Evolutionary conservation across 2,113 vertebrate genomes (phyloP), one percentile per base, ranked within the genome.

Genomic region (Oncorhynchus gorbuscha): DNA sequence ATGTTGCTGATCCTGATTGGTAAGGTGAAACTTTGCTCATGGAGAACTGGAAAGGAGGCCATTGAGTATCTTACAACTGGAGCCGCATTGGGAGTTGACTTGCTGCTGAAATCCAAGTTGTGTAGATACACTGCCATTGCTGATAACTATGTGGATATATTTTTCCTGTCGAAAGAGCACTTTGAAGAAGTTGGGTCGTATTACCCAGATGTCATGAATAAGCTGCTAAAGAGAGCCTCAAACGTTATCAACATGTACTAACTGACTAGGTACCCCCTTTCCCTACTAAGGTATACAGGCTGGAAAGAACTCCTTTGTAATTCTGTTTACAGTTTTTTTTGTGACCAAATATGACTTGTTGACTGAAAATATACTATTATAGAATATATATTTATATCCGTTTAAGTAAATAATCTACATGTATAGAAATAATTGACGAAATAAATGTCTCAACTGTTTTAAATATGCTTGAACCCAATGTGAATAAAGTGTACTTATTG

Each of bases 1-100:
- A 82, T 82, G 73, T 55, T 69, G 20, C 12, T 82, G 22, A 59
- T 82, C 13, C 6, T 82, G 67, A 28, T 55, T 59, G 77, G 81
- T 69, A 73, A 69, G 5, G 71, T 82, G 13, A 76, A 73, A 8
- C 8, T 82, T 18, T 48, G 26, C 20, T 48, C 35, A 32, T 59
- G 59, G 62, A 22, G 12, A 22, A 35, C 12, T 11, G 76, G 32
- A 39, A 24, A 22, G 8, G 61, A 65, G 2, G 9, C 13, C 28
- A 51, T 59, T 35, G 51, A 73, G 66, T 39, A 28, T 30, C 26
- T 73, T 24, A 64, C 65, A 18, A 66, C 26, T 32, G 77, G 81
- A 73, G 11, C 48, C 32, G 7, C 28, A 26, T 69, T 79, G 5
- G 77, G 74, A 18, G 16, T 65, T 16, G 3, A 75, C 16, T 22